Evolutionary conservation across 2,888 invertebrate genomes (phyloP).

Genomic region (Phymatocera aterrima): DNA sequence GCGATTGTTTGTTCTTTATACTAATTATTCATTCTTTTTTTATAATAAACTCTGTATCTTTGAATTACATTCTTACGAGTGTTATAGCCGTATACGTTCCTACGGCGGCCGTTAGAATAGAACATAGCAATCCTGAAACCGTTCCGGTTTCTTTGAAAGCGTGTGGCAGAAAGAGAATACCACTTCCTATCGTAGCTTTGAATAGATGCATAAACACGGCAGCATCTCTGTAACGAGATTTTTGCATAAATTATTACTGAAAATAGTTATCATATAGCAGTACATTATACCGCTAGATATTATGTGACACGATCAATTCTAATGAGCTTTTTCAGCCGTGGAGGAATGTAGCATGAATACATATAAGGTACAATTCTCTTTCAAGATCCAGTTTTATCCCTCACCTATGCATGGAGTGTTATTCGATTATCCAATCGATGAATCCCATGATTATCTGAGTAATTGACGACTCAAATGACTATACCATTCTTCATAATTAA

Average conservation of each 20-base stretch:
- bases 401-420: too few species aligned
- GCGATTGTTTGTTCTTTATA: conserved; percentile 11
- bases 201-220: conserved; percentile 92
- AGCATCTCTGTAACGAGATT: conserved; percentile 79
- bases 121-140: conserved; percentile 83
- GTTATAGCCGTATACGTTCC: conserved; percentile 95
- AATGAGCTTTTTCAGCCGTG: too few species aligned
- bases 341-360: too few species aligned
- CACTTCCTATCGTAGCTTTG: conserved; percentile 94
- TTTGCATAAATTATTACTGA: conserved; percentile 20
- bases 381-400: too few species aligned
- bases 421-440: too few species aligned
- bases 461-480: too few species aligned
- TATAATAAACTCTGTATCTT: not conserved
- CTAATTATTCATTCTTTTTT: not conserved
- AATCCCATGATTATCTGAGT: too few species aligned
- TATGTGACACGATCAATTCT: not conserved
- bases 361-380: too few species aligned
- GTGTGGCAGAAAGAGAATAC: conserved; percentile 92
- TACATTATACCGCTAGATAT: too few species aligned
- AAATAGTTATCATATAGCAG: not conserved
- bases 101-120: conserved; percentile 87
- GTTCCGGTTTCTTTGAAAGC: conserved; percentile 91
- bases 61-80: conserved; percentile 80
- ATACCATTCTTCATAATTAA: too few species aligned